phyloP scores from a whole-genome alignment of 2,113 vertebrate genomes.

The Smithornis capensis region DNA sequence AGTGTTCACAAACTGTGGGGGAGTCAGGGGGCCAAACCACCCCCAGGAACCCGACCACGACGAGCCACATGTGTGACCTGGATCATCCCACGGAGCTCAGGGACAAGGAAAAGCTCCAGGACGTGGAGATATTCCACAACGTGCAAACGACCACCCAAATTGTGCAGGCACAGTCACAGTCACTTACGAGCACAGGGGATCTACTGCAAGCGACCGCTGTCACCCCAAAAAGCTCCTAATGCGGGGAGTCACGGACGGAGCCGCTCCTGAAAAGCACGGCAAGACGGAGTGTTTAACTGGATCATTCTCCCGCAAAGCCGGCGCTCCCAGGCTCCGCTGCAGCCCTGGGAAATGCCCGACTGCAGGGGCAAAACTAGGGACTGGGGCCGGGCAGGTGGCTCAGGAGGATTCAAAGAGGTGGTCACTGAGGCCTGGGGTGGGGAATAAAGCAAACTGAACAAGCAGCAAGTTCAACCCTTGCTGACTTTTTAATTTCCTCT shows the following conservation, averaged over 20 bases:
- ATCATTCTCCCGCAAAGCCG: neutral
- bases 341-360: neutral
- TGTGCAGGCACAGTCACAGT: neutral
- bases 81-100: accelerated
- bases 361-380: neutral
- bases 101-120: neutral
- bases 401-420: neutral
- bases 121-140: neutral
- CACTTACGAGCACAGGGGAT: neutral
- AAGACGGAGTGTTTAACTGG: accelerated
- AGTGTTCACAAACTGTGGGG: accelerated
- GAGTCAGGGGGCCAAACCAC: neutral
- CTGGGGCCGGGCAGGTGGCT: neutral
- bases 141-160: accelerated
- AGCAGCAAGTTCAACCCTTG: neutral
- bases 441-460: neutral
- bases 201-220: accelerated
- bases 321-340: neutral
- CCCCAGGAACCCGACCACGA: accelerated
- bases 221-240: neutral
- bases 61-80: accelerated
- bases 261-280: neutral
- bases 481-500: neutral
- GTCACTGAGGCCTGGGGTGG: neutral
- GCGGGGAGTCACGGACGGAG: accelerated